A percentile compares a stretch with the other conserved stretches of the same genome.
phyloP scores from a whole-genome alignment of 2,888 invertebrate species.

The Selenia dentaria region DNA sequence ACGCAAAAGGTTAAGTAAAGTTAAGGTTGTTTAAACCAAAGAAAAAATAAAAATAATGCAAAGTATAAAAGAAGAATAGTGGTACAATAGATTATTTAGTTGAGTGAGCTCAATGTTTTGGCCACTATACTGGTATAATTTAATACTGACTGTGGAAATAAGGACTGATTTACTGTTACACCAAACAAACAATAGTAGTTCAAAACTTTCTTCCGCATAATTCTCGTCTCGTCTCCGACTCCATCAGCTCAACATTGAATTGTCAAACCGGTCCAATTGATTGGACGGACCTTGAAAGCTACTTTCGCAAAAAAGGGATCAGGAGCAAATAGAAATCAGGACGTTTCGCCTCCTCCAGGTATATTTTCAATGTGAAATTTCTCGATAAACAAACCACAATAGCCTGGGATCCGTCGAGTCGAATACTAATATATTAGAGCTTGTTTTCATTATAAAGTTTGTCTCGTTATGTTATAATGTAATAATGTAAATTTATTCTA shows the following conservation, averaged over 20 bases:
- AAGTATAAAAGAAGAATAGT: too few species aligned
- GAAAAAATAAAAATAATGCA: too few species aligned
- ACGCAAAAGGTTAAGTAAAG: too few species aligned
- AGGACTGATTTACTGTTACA: too few species aligned
- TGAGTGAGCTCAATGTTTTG: too few species aligned
- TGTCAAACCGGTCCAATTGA: conserved; percentile 25
- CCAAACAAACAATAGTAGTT: too few species aligned
- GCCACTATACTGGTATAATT: too few species aligned
- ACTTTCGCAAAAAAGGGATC: conserved; percentile 25
- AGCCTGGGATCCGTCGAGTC: conserved; percentile 43
- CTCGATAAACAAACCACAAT: conserved; percentile 64
- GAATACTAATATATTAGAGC: conserved; percentile 54
- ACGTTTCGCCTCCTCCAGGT: conserved; percentile 32
- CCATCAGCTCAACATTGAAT: conserved; percentile 22
- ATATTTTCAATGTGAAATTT: conserved; percentile 59
- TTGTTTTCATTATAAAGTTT: conserved; percentile 29
- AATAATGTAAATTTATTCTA: too few species aligned
- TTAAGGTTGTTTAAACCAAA: too few species aligned
- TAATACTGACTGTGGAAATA: too few species aligned
- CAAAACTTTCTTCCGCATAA: not conserved
- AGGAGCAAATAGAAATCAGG: conserved; percentile 53
- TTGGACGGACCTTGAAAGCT: conserved; percentile 24
- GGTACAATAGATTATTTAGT: too few species aligned
- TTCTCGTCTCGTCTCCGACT: conserved; percentile 4
- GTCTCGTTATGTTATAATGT: not conserved